These are phyloP conservation scores for Drosophila percnosoma DNA, from an alignment of 2,888 invertebrate genomes.

Conservation along the genomic window DNA sequence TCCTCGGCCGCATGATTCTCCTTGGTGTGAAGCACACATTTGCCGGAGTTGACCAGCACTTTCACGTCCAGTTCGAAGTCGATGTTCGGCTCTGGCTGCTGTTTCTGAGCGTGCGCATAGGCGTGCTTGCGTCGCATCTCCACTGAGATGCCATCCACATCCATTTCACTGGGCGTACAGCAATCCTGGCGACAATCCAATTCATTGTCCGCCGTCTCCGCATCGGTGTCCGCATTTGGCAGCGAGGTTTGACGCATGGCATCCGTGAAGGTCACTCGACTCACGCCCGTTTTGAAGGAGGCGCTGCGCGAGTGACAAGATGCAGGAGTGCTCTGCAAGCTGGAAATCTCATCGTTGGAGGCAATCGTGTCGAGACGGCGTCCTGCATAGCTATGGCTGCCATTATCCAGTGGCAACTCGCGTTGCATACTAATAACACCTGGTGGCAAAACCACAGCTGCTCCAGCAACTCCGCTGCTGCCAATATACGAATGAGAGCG, in stretches of 20 bases:
- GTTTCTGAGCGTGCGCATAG: constrained; percentile 84
- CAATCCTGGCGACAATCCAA: constrained; percentile 81
- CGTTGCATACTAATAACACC: constrained; percentile 86
- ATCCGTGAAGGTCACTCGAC: constrained; percentile 84
- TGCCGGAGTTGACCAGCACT: constrained; percentile 97
- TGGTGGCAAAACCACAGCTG: constrained; percentile 85
- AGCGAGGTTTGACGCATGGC: constrained; percentile 89
- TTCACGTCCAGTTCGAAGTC: constrained; percentile 98
- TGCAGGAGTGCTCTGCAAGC: constrained; percentile 88
- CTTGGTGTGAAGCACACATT: constrained; percentile 98
- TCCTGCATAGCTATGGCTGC: constrained; percentile 61
- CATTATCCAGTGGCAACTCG: constrained; percentile 86
- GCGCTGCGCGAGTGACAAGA: constrained; percentile 90
- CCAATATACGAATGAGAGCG: constrained; percentile 92
- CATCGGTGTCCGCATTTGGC: constrained; percentile 90
- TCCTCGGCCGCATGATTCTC: constrained; percentile 86
- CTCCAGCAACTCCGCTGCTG: constrained; percentile 79
- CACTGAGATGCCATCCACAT: constrained; percentile 88
- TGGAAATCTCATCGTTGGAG: constrained; percentile 83
- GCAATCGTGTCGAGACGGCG: constrained; percentile 84
- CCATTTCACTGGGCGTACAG: constrained; percentile 85
- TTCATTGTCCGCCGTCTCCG: constrained; percentile 87
- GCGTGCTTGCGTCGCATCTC: constrained; percentile 87
- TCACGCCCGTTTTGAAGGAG: constrained; percentile 87
- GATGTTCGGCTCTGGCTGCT: constrained; percentile 92